Conservation (phyloP, 2,888 invertebrate species). For the Hartigia nigra region DNA sequence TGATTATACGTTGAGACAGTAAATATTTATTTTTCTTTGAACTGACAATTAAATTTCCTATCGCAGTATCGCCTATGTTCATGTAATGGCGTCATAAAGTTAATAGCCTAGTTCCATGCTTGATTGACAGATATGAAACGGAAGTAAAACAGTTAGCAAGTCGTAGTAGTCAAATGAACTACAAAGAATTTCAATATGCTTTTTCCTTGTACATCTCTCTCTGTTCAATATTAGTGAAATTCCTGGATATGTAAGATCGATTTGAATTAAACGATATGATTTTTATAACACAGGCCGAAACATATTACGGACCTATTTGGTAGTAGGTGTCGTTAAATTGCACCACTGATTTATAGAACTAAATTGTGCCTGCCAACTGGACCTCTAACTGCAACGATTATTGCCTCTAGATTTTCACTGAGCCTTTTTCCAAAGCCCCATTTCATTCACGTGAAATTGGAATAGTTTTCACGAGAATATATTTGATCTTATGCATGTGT, state of each 20-base stretch:
- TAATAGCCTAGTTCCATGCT: neutral
- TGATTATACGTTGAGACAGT: neutral
- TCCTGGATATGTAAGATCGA: neutral
- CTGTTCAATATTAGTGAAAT: neutral
- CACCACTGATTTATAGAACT: neutral
- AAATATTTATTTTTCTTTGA: neutral
- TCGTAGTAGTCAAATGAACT: neutral
- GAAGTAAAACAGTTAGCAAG: neutral
- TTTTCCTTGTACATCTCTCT: neutral
- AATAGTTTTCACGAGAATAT: neutral
- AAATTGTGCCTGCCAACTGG: neutral
- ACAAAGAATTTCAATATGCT: neutral
- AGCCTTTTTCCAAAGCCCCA: neutral
- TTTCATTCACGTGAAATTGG: neutral
- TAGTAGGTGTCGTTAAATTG: neutral
- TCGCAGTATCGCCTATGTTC: neutral
- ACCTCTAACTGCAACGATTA: neutral
- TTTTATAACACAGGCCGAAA: neutral
- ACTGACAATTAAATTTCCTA: neutral
- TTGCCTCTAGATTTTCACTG: neutral
- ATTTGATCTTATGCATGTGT: neutral
- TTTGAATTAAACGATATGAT: neutral
- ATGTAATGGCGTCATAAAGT: neutral
- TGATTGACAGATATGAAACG: neutral
- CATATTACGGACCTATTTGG: neutral